phyloP scores from a whole-genome alignment of 1,140 invertebrate genomes.

The Tetramorium simillimum region DNA sequence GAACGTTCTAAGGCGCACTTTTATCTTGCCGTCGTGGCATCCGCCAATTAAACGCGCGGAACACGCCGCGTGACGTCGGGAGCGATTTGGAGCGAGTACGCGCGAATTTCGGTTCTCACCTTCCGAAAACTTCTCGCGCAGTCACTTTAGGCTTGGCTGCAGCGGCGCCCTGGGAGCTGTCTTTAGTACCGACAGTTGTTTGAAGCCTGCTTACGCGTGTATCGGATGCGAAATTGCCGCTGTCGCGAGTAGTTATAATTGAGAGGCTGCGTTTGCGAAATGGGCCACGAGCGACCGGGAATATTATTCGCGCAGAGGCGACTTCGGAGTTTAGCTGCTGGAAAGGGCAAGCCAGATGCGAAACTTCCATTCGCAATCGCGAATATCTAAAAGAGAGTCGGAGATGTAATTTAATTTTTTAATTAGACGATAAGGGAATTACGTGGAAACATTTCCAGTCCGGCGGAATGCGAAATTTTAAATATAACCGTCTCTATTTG shows the following conservation, averaged over 20 bases:
- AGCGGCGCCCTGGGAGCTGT: neutral
- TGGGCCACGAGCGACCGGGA: slow-evolving; percentile 20
- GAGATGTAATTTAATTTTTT: slow-evolving; percentile 34
- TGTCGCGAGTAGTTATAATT: slow-evolving; percentile 41
- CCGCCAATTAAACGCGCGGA: neutral
- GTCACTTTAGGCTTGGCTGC: slow-evolving; percentile 59
- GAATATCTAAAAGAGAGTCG: slow-evolving; percentile 21
- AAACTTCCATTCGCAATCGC: neutral
- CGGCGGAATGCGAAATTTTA: neutral
- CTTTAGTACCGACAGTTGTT: slow-evolving; percentile 50
- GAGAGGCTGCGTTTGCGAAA: slow-evolving; percentile 10
- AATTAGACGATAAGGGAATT: neutral
- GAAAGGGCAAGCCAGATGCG: slow-evolving; percentile 8
- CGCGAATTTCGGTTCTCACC: slow-evolving; percentile 47
- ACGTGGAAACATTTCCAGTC: slow-evolving; percentile 10
- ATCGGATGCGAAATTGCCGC: slow-evolving; percentile 34
- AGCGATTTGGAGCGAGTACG: slow-evolving; percentile 67
- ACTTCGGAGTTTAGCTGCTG: slow-evolving; percentile 4
- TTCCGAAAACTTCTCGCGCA: slow-evolving; percentile 64
- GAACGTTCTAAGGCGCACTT: neutral
- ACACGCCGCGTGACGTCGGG: neutral
- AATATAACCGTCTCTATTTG: neutral
- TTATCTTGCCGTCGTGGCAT: neutral
- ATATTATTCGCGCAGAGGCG: slow-evolving; percentile 27
- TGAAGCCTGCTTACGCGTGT: slow-evolving; percentile 33